Evolutionary conservation across 2,113 vertebrate genomes (phyloP).

Genomic region (Hyla sarda): DNA sequence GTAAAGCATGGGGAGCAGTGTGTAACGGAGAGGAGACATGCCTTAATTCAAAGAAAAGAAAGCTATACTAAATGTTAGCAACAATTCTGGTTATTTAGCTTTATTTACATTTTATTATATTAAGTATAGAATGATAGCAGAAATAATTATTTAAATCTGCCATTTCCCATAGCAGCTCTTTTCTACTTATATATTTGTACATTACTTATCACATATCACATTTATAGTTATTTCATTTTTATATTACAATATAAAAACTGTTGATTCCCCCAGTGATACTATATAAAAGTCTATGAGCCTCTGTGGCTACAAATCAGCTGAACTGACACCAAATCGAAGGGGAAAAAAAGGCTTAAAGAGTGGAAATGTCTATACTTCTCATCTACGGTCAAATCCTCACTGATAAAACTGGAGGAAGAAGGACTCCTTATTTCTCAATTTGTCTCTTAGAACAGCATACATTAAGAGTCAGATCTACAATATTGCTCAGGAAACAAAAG

Average conservation of each 20-base stretch:
- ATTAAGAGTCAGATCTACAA: conserved; percentile 26
- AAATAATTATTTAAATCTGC: not conserved
- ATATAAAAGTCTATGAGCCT: conserved; percentile 10
- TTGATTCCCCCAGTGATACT: not conserved
- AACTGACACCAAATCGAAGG: conserved; percentile 34
- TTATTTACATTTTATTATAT: not conserved
- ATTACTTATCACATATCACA: not conserved
- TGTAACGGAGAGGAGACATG: not conserved
- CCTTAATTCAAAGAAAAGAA: not conserved
- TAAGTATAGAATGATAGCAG: not conserved
- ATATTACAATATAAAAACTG: conserved; percentile 34
- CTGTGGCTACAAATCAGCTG: conserved; percentile 19
- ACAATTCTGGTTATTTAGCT: not conserved
- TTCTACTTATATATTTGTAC: not conserved
- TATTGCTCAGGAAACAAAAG: conserved; percentile 52
- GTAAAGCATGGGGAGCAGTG: too few relatives aligned
- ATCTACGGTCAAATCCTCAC: conserved; percentile 19
- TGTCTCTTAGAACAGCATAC: conserved; percentile 30
- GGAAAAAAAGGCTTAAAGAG: conserved; percentile 29
- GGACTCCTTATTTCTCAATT: conserved; percentile 16
- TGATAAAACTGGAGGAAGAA: not conserved
- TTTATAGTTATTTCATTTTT: conserved; percentile 16
- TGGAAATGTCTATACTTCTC: not conserved
- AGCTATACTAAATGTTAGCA: not conserved
- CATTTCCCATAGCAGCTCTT: not conserved